These are phyloP conservation scores for Platycercus adscitus DNA, from an alignment of 2,113 vertebrate species.

Conservation along the genomic window DNA sequence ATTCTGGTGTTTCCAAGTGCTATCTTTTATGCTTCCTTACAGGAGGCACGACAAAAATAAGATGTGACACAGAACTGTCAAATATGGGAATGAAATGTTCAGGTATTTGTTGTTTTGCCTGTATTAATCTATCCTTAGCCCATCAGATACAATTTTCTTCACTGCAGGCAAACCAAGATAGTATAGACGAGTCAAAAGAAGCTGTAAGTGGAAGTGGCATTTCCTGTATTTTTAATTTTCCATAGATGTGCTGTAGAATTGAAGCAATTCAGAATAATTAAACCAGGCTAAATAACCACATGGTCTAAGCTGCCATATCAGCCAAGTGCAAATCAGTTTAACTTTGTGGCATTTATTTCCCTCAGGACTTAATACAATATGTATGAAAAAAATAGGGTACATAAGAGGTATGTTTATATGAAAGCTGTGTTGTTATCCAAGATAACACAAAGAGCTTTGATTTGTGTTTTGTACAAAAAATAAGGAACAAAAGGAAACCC, in stretches of 20 bases:
- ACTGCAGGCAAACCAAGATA: not conserved
- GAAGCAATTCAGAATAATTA: not conserved
- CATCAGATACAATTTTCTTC: not conserved
- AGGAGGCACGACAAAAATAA: not conserved
- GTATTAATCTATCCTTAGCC: not conserved
- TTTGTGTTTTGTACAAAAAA: constrained; percentile 3
- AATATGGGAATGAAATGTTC: not conserved
- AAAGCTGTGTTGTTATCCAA: not conserved
- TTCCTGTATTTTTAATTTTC: not conserved
- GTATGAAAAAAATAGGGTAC: not conserved
- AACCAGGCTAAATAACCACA: not conserved
- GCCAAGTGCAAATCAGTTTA: not conserved
- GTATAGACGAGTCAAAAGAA: not conserved
- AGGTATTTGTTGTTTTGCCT: not conserved
- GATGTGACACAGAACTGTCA: not conserved
- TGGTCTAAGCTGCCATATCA: not conserved
- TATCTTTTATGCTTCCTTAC: not conserved
- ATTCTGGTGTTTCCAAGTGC: not conserved
- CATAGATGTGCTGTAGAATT: not conserved
- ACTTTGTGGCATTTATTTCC: not conserved
- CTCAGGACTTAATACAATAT: not conserved
- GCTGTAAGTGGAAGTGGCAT: not conserved
- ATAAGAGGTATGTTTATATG: not conserved
- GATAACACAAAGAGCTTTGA: not conserved
- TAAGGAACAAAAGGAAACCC: not conserved